phyloP scores from a whole-genome alignment of 2,888 invertebrate species.

The Polylopha cassiicola region DNA sequence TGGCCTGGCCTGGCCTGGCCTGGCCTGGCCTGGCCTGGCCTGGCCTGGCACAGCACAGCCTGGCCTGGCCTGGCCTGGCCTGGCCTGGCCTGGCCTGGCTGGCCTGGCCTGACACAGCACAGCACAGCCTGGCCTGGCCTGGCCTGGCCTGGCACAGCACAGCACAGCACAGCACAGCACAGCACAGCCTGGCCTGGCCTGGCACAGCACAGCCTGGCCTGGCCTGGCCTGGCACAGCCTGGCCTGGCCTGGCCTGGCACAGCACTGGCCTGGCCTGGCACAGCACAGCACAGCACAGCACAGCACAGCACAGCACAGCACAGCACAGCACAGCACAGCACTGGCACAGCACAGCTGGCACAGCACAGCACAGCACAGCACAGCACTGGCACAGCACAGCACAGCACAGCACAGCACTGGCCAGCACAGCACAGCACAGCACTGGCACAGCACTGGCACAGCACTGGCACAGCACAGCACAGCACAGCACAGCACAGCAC shows the following conservation, averaged over 20 bases:
- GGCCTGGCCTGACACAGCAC: no score
- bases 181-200: constrained; percentile 14
- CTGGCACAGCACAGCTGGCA: constrained; percentile 28
- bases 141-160: constrained; percentile 14
- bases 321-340: constrained; percentile 19
- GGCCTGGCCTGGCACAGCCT: constrained; percentile 21
- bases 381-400: constrained; percentile 29
- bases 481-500: no score
- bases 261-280: constrained; percentile 20
- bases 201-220: constrained; percentile 19
- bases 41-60: constrained; percentile 22
- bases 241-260: constrained; percentile 20
- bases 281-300: constrained; percentile 19
- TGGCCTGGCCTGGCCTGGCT: no score
- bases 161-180: constrained; percentile 15
- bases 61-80: no score
- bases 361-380: constrained; percentile 28
- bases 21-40: constrained; percentile 25
- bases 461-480: no score
- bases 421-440: no score
- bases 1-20: constrained; percentile 25
- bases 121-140: no score
- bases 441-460: no score
- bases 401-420: no score
- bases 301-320: constrained; percentile 20